Conservation (phyloP, 2,888 invertebrate species). For the Apodemia hepburni region DNA sequence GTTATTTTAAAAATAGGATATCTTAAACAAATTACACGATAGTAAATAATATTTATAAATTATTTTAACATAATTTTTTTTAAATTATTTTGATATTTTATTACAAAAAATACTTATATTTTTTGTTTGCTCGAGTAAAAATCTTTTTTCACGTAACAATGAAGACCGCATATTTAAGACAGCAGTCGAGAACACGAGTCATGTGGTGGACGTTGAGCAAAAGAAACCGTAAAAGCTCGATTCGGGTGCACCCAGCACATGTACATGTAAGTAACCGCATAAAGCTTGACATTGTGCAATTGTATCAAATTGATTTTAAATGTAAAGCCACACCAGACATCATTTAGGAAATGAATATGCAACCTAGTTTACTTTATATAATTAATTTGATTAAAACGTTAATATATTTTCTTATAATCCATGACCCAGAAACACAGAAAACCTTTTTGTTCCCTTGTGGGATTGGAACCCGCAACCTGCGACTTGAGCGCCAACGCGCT, state of each 20-base stretch:
- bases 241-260: constrained; percentile 40
- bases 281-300: constrained; percentile 41
- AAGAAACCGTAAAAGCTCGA: constrained; percentile 72
- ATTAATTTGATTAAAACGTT: too few relatives aligned
- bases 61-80: too few relatives aligned
- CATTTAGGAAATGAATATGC: neutral
- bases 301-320: constrained; percentile 13
- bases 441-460: too few relatives aligned
- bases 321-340: neutral
- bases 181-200: constrained; percentile 48
- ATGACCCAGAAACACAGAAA: too few relatives aligned
- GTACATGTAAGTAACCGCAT: constrained; percentile 33
- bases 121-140: neutral
- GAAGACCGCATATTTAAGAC: constrained; percentile 22
- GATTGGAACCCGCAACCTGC: too few relatives aligned
- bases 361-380: neutral
- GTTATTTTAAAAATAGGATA: too few relatives aligned
- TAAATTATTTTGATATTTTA: neutral
- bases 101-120: too few relatives aligned
- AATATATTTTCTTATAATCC: too few relatives aligned
- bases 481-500: too few relatives aligned
- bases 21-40: too few relatives aligned
- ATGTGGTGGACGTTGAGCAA: constrained; percentile 57
- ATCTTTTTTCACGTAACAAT: constrained; percentile 20
- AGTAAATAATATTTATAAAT: too few relatives aligned